These are phyloP conservation scores for Oscheius sp. DNA, from an alignment of 2,888 invertebrate species.

Conservation along the genomic window DNA sequence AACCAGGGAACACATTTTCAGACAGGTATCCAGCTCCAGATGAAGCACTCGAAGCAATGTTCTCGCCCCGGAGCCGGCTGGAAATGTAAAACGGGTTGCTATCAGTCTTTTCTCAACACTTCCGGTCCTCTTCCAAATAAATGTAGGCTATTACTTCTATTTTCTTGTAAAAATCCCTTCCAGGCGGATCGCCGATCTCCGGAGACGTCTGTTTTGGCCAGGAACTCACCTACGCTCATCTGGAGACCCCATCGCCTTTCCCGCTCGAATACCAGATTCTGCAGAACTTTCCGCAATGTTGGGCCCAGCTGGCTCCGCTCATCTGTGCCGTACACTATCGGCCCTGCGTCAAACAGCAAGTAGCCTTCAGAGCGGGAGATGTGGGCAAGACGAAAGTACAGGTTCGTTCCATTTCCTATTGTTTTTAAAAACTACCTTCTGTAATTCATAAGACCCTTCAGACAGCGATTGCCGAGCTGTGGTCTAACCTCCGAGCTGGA, in stretches of 20 bases:
- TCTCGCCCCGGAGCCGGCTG: conserved; percentile 3
- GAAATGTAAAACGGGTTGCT: conserved; percentile 19
- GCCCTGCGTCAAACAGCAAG: conserved; percentile 21
- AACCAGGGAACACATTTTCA: background rate
- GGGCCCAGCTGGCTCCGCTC: conserved; percentile 28
- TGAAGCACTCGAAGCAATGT: conserved; percentile 14
- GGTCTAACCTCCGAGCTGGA: conserved; percentile 10
- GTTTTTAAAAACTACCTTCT: background rate
- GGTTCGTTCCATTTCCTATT: background rate
- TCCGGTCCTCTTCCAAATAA: background rate
- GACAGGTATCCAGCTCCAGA: background rate
- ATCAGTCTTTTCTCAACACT: background rate
- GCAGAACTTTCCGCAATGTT: conserved; percentile 26
- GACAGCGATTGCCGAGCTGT: conserved; percentile 10
- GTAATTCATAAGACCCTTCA: background rate
- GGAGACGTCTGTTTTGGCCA: conserved; percentile 28
- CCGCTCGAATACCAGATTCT: conserved; percentile 29
- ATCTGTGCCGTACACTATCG: conserved; percentile 24
- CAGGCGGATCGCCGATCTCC: conserved; percentile 9
- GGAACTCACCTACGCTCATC: conserved; percentile 12
- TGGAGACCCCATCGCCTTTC: background rate
- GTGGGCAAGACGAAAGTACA: background rate
- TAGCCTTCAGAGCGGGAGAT: background rate
- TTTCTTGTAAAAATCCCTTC: background rate
- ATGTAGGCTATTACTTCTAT: background rate